Percentiles rank a stretch among this genome's conserved stretches.
Conservation (phyloP, 2,888 invertebrate genomes). For the Eilema depressum region DNA sequence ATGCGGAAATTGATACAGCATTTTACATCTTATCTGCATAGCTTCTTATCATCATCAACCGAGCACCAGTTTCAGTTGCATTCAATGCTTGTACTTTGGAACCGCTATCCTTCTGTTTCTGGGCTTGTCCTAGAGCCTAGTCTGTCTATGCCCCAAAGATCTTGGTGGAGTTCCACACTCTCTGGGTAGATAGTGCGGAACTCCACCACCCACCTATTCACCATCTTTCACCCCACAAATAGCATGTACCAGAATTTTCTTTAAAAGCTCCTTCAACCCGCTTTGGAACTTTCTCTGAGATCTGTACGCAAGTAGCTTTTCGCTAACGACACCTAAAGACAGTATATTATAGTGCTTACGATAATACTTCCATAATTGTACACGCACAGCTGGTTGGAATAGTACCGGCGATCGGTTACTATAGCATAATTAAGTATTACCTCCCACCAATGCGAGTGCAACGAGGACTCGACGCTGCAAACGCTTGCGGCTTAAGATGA, state of each 20-base stretch:
- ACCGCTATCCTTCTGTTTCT: background rate
- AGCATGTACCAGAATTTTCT: background rate
- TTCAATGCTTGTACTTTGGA: background rate
- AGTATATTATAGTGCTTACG: background rate
- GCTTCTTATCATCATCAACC: background rate
- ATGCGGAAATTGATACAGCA: background rate
- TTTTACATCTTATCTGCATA: background rate
- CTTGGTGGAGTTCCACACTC: background rate
- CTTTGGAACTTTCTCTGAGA: background rate
- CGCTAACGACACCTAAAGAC: background rate
- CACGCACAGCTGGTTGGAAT: background rate
- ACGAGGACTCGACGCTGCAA: background rate
- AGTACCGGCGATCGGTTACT: background rate
- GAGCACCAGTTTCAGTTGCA: background rate
- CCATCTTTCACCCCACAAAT: background rate
- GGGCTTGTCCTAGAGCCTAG: background rate
- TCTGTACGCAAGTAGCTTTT: background rate
- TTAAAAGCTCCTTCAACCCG: background rate
- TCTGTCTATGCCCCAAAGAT: background rate
- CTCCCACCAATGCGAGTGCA: background rate
- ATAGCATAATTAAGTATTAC: background rate
- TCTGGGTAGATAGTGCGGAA: too few species aligned
- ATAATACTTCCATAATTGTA: background rate
- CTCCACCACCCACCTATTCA: too few species aligned
- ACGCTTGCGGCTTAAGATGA: background rate